These are phyloP conservation scores for Scomber scombrus DNA, from an alignment of 2,113 vertebrate genomes.

Conservation along the genomic window DNA sequence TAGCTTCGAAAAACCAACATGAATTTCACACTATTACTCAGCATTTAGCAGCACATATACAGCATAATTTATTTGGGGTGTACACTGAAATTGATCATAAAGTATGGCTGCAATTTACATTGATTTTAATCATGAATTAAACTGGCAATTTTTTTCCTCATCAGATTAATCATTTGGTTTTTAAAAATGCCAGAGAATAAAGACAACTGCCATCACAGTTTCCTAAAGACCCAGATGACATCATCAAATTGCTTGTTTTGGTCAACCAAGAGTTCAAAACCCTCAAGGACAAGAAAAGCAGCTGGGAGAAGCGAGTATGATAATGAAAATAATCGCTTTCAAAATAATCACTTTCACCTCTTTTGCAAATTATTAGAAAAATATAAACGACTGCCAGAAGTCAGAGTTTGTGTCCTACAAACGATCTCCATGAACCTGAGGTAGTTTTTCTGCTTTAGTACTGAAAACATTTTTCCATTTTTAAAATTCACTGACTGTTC, in stretches of 20 bases:
- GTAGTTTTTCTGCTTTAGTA: neutral
- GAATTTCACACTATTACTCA: slow-evolving; percentile 11
- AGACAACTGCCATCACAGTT: no score
- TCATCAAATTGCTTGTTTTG: no score
- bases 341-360: neutral
- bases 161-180: neutral
- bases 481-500: slow-evolving; percentile 1
- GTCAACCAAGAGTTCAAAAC: no score
- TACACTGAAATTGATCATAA: neutral
- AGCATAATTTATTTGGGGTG: neutral
- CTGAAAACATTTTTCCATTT: neutral
- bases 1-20: neutral
- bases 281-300: no score
- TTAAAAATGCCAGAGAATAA: neutral
- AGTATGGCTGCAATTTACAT: neutral
- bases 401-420: neutral
- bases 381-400: neutral
- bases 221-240: no score
- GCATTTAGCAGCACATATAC: neutral
- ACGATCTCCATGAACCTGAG: neutral
- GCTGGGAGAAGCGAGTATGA: no score
- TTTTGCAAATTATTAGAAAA: neutral
- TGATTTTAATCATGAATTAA: neutral
- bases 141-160: neutral
- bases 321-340: neutral